These are phyloP conservation scores for Ellobium chinense DNA, from an alignment of 2,888 invertebrate species.

Conservation along the genomic window DNA sequence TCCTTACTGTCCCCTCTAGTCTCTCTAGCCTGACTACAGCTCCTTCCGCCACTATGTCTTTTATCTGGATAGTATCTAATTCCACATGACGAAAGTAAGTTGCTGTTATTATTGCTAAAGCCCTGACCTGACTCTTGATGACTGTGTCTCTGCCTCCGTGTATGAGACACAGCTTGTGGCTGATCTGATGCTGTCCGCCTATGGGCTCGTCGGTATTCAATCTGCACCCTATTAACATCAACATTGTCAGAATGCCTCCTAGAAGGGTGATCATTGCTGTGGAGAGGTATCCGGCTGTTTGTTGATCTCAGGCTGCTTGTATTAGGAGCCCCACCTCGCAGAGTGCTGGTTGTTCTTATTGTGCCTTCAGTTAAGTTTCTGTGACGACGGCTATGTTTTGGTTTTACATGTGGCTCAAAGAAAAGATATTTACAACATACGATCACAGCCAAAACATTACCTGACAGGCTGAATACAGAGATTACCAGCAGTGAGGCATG, in stretches of 20 bases:
- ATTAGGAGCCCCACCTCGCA: conserved; percentile 47
- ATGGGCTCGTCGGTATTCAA: conserved; percentile 42
- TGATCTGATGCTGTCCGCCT: conserved; percentile 40
- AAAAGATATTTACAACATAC: conserved; percentile 65
- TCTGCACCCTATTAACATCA: conserved; percentile 41
- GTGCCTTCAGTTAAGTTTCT: conserved; percentile 40
- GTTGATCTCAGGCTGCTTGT: conserved; percentile 35
- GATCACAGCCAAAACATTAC: conserved; percentile 61
- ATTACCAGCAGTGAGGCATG: conserved; percentile 64
- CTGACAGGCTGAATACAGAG: conserved; percentile 59
- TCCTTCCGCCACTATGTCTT: conserved; percentile 29
- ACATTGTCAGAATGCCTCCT: conserved; percentile 45
- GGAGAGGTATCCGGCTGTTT: conserved; percentile 42
- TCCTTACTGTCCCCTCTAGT: conserved; percentile 22
- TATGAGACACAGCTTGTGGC: conserved; percentile 5
- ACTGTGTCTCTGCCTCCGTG: conserved; percentile 32
- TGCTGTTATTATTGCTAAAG: conserved; percentile 12
- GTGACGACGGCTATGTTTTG: conserved; percentile 44
- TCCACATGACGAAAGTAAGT: conserved; percentile 5
- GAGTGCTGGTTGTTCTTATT: conserved; percentile 29
- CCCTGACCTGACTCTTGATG: conserved; percentile 22
- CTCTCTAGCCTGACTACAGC: conserved; percentile 23
- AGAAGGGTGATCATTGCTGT: conserved; percentile 36
- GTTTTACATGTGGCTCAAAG: conserved; percentile 53
- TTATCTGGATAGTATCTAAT: conserved; percentile 30